phyloP scores from a whole-genome alignment of 2,888 invertebrate species.

The Bedellia somnulentella region DNA sequence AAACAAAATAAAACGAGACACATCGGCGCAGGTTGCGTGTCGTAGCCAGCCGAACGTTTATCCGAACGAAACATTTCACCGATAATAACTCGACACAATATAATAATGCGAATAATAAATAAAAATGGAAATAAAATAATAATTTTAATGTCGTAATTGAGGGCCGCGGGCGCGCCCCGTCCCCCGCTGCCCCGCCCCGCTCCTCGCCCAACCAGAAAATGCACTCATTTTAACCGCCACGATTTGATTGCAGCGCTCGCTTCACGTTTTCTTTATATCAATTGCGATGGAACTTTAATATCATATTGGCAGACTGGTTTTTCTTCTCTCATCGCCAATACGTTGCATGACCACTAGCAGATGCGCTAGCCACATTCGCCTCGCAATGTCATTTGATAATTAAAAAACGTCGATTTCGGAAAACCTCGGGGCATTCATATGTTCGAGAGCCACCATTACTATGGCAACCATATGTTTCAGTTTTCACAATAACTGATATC shows the following conservation, averaged over 20 bases:
- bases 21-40: slow-evolving; percentile 34
- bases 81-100: slow-evolving; percentile 62
- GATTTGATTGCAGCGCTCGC: slow-evolving; percentile 32
- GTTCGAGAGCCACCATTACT: too few species aligned
- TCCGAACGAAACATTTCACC: slow-evolving; percentile 61
- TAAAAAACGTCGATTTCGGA: too few species aligned
- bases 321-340: slow-evolving; percentile 10
- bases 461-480: too few species aligned
- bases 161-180: slow-evolving; percentile 47
- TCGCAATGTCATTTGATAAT: too few species aligned
- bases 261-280: slow-evolving; percentile 32
- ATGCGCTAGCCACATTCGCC: slow-evolving; percentile 4
- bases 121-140: slow-evolving; percentile 61
- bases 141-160: slow-evolving; percentile 60
- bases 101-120: slow-evolving; percentile 63
- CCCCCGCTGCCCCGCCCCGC: slow-evolving; percentile 20
- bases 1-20: slow-evolving; percentile 19
- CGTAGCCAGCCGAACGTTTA: slow-evolving; percentile 42
- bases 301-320: slow-evolving; percentile 22
- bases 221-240: slow-evolving; percentile 31
- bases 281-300: slow-evolving; percentile 31
- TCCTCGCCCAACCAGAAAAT: slow-evolving; percentile 15
- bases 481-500: too few species aligned
- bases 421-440: too few species aligned
- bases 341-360: slow-evolving; percentile 8